Evolutionary conservation across 1,140 invertebrate genomes (phyloP), one percentile per base, ranked within the genome.

Genomic region (Anadara kagoshimensis): DNA sequence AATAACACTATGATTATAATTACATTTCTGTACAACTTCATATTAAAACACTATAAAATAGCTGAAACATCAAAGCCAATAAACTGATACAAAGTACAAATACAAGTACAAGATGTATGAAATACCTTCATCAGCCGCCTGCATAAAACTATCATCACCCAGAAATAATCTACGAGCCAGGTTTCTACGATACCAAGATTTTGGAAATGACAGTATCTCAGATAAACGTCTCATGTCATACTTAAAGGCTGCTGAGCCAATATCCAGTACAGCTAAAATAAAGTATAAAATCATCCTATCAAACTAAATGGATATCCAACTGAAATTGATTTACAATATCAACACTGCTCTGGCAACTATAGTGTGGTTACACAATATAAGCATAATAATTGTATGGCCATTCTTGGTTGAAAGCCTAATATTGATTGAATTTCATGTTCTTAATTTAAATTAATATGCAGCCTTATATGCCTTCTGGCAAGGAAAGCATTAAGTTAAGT

Each of bases 161-260:
- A 99, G 91, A 87, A 99, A 98, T 75, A 99, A 91, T 67, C 97
- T 89, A 22, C 97, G 90, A 24, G 98, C 96, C 73, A 99, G 96
- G 74, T 95, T 96, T 20, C 96, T 92, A 26, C 97, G 91, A 72
- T 90, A 90, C 98, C 98, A 99, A 5, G 98, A 97, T 90, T 98
- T 98, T 0, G 98, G 98, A 86, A 99, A 99, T 7, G 97, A 96
- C 49, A 99, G 89, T 79, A 99, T 98, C 90, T 99, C 98, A 0
- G 96, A 96, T 68, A 99, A 88, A n/a, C 98, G 92, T 63, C 98
- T 92, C 97, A 99, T 99, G 87, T 99, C 98, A 88, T 99, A 99
- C 85, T 99, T 98, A 88, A 99, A 99, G 24, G 95, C 96, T 26
- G 98, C 98, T n/a, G 95, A 97, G 41, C 97, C 98, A 83, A 99